phyloP scores from a whole-genome alignment of 2,888 invertebrate genomes.

The Drosophila quinaria region DNA sequence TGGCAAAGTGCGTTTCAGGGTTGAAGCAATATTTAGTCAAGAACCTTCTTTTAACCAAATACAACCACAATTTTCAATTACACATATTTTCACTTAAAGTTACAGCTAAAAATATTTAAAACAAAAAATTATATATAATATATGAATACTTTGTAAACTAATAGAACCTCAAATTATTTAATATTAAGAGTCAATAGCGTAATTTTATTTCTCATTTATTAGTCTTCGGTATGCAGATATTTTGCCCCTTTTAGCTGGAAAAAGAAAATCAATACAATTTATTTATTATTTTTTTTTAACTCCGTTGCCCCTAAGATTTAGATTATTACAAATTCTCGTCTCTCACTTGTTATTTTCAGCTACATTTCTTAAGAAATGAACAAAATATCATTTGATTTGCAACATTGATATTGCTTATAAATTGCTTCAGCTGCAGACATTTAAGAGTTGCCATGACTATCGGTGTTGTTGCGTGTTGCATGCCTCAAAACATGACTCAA shows the following conservation, averaged over 20 bases:
- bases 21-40: constrained; percentile 35
- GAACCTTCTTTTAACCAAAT: constrained; percentile 3
- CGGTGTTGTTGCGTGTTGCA: constrained; percentile 18
- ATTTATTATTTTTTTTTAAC: too few relatives aligned
- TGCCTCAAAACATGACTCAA: constrained; percentile 31
- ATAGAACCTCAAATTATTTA: too few relatives aligned
- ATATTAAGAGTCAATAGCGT: too few relatives aligned
- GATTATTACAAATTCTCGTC: background rate
- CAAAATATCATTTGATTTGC: constrained; percentile 1
- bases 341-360: background rate
- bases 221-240: background rate
- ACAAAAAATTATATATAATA: too few relatives aligned
- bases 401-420: constrained; percentile 3
- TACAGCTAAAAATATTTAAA: background rate
- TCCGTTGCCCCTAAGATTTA: background rate
- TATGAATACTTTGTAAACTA: too few relatives aligned
- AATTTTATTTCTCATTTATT: background rate
- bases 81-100: background rate
- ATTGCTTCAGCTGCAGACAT: constrained; percentile 5
- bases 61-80: too few relatives aligned
- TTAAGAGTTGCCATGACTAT: constrained; percentile 29
- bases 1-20: constrained; percentile 43
- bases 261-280: too few relatives aligned
- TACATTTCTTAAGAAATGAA: background rate
- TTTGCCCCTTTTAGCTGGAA: too few relatives aligned